Conservation (phyloP, 2,113 vertebrate genomes). For the Choloepus hoffmanni region DNA sequence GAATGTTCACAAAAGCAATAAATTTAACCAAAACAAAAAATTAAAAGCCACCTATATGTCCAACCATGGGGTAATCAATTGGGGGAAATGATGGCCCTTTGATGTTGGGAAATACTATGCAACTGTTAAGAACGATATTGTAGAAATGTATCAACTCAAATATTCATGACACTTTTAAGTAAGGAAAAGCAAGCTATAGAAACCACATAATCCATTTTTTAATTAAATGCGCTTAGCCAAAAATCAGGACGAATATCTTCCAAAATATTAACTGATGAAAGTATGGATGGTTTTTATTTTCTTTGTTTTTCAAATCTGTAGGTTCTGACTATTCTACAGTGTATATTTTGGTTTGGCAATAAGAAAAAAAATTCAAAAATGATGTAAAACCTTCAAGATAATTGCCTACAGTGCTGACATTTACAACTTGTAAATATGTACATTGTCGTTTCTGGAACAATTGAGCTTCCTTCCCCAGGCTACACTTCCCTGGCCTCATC, state of each 20-base stretch:
- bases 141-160: neutral
- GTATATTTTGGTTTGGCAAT: neutral
- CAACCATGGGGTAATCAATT: neutral
- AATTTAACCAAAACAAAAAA: neutral
- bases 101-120: neutral
- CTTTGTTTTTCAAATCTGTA: neutral
- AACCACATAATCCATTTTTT: neutral
- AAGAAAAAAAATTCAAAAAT: neutral
- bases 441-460: slow-evolving; percentile 37
- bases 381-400: neutral
- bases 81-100: neutral
- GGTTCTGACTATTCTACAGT: neutral
- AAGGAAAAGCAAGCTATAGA: neutral
- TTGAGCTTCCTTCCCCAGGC: neutral
- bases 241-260: neutral
- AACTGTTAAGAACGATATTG: neutral
- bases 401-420: neutral
- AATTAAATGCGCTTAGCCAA: neutral
- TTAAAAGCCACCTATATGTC: neutral
- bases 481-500: neutral
- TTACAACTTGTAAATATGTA: slow-evolving; percentile 15
- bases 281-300: neutral
- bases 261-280: neutral
- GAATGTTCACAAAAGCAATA: neutral
- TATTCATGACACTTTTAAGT: neutral